Base-by-base conservation (phyloP, 2,888 invertebrate species). In the Acutogordius australiensis region DNA sequence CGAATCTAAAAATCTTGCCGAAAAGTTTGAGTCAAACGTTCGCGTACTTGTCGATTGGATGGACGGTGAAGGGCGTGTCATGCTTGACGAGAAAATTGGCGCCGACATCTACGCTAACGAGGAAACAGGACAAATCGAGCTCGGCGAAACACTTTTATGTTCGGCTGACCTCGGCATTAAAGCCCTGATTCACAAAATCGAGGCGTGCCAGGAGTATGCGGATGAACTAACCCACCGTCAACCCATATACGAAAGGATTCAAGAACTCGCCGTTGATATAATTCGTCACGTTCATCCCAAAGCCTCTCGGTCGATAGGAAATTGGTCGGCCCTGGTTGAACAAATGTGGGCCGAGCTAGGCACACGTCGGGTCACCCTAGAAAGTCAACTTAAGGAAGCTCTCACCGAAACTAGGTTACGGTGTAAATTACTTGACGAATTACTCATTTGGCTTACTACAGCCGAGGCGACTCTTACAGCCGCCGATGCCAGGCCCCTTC, bases 321-420 rank as follows among this genome's bases (percentile, higher is more conserved):
- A 94, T 73, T 94, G 91, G 91, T 82, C 91, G 64, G 86, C 87
- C 30, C 88, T 94, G 63, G 84, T 94, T 63, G 84, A 90, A 68
- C 82, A 86, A 27, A 76, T 90, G 64, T 94, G 91, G 91, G 71
- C 72, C 62, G 70, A 72, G 65, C 67, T 69, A 30, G 58, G 61
- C 2, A 44, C 13, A 13, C 8, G 18, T 30, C 8, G 2, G n/a
- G 57, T n/a, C 2, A 18, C 2, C 8, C n/a, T 28, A 8, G 28
- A 28, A 18, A 2, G 21, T 21, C 4, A 27, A 2, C 28, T 60
- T 21, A 18, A 64, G 61, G 62, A 64, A 59, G 30, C 30, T 2
- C 44, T 44, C 30, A 45, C 44, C 18, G 66, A 65, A 45, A 64
- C 65, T 2, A 64, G 63, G 56, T 63, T 63, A 59, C 62, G 59